Evolutionary conservation across 2,113 vertebrate species (phyloP), one percentile per base, ranked within the genome.

Genomic region (Rhinogobius similis): DNA sequence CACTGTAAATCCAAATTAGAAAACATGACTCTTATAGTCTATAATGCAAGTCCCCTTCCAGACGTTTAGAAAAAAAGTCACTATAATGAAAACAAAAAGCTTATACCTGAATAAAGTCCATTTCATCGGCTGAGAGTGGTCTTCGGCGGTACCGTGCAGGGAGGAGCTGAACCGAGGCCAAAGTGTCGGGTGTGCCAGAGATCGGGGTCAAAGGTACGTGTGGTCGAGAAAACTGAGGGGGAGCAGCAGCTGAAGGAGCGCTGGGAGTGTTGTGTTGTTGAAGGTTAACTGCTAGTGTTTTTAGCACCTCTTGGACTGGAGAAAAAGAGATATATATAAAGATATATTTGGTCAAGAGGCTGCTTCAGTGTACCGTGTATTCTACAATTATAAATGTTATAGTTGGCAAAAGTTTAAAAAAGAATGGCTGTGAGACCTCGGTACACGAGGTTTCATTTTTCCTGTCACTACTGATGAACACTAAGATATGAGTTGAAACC

Each of bases 91-190:
- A 48, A 48, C 6, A 48, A n/a, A 48, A 48, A n/a, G 18, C 24
- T 27, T 85, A 83, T 75, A 93, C 92, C 92, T 93, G 91, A 65
- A 94, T 94, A 69, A 82, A 93, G 3, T 93, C 91, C 85, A 94
- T 93, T 75, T 94, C 93, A 0, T 94, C 91, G 0, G 32, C 46
- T 0, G 87, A 9, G 36, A 94, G 0, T 14, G 62, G 71, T 86
- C 88, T 92, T 73, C 93, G 88, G 62, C 93, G 90, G 69, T 92
- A 94, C 67, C 88, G 89, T 2, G 88, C 89, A 66, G 93, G 88
- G 0, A 93, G 67, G 3, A 87, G 78, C 77, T 88, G 87, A 79
- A 92, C 70, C 21, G 88, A 85, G 58, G 88, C 81, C 62, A 92
- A 70, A 4, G 76, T 90, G 76, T 94, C 93, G 0, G 90, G 85